Conservation (phyloP, 2,113 vertebrate genomes). For the Sinocyclocheilus rhinocerous region DNA sequence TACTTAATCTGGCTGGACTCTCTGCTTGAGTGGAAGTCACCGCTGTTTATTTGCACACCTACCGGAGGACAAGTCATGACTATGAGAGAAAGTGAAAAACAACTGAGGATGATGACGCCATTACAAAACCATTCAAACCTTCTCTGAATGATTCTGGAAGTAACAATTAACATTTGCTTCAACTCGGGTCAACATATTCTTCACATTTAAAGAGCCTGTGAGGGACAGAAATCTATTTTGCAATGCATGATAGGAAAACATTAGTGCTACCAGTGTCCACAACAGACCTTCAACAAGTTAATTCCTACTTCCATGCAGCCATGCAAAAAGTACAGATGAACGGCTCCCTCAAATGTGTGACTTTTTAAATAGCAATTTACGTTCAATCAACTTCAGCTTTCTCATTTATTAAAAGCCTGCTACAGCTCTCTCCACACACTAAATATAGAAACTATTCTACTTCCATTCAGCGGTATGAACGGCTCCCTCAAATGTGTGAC, state of each 20-base stretch:
- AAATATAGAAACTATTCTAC: slow-evolving; percentile 19
- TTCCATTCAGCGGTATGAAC: not conserved
- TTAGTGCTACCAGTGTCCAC: not conserved
- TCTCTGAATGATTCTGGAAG: not conserved
- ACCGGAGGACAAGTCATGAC: not conserved
- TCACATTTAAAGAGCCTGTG: not conserved
- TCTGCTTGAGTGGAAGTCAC: not conserved
- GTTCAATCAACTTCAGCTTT: not conserved
- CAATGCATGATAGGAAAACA: not conserved
- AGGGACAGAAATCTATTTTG: not conserved
- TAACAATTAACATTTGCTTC: slow-evolving; percentile 9
- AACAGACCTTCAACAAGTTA: not conserved
- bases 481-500: not conserved
- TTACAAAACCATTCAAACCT: not conserved
- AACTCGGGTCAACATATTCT: not conserved
- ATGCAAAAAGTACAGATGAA: not conserved
- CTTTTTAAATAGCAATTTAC: not conserved
- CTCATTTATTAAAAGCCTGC: not conserved
- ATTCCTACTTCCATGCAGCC: not conserved
- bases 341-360: not conserved
- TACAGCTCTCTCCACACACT: not conserved
- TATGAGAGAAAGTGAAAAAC: not conserved
- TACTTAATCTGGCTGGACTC: not conserved
- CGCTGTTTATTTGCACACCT: not conserved
- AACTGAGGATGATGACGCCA: not conserved